Conservation (phyloP, 2,888 invertebrate species). For the Sialis fuliginosa region DNA sequence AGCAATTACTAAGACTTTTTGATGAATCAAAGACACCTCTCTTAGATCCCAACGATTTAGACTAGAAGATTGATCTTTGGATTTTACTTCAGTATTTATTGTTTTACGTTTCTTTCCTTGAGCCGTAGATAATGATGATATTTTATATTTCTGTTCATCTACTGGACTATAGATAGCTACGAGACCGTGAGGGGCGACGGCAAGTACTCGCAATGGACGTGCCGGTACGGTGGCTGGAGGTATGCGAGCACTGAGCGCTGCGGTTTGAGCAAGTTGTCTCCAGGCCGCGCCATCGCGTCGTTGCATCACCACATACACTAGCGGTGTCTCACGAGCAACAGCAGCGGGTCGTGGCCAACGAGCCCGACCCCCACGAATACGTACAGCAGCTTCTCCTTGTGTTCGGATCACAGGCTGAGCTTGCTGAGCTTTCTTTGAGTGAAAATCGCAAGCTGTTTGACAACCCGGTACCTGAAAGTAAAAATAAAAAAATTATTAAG, state of each 20-base stretch:
- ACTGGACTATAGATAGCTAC: conserved; percentile 54
- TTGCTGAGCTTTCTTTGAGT: conserved; percentile 39
- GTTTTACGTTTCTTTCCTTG: conserved; percentile 25
- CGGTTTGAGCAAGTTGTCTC: conserved; percentile 48
- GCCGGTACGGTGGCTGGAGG: conserved; percentile 39
- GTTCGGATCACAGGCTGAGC: conserved; percentile 52
- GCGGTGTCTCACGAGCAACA: conserved; percentile 31
- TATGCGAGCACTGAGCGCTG: conserved; percentile 42
- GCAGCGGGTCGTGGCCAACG: conserved; percentile 46
- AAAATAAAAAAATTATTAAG: conserved; percentile 4
- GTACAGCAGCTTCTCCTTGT: conserved; percentile 48
- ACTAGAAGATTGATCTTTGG: conserved; percentile 29
- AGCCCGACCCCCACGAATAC: conserved; percentile 41
- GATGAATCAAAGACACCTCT: conserved; percentile 53
- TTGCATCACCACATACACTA: conserved; percentile 54
- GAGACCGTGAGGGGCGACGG: conserved; percentile 50
- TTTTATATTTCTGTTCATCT: conserved; percentile 25
- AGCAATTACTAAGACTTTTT: conserved; percentile 50
- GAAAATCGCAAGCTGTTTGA: conserved; percentile 52
- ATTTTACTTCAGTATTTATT: conserved; percentile 30
- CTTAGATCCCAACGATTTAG: conserved; percentile 42
- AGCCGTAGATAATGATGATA: conserved; percentile 18
- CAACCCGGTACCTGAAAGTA: conserved; percentile 49
- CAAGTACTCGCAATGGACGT: conserved; percentile 46
- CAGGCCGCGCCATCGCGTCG: conserved; percentile 43